These are phyloP conservation scores for Gobionotothen gibberifrons DNA, from an alignment of 2,797 vertebrate species.

Conservation along the genomic window DNA sequence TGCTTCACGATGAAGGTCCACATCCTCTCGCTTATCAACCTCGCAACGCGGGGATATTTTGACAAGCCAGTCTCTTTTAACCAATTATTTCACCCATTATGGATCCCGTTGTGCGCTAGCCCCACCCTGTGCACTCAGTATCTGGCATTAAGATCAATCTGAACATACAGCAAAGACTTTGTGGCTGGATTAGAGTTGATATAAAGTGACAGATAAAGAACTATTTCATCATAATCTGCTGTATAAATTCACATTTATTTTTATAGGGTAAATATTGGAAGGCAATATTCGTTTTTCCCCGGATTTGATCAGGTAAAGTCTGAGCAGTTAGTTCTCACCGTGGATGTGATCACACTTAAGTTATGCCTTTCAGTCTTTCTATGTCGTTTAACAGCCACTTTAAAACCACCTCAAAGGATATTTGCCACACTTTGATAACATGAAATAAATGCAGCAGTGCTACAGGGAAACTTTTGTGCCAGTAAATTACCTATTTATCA, in stretches of 20 bases:
- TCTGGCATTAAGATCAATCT: conserved; percentile 67
- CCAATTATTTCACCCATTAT: conserved; percentile 84
- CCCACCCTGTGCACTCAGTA: conserved; percentile 59
- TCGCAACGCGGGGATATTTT: conserved; percentile 70
- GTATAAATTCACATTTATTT: conserved; percentile 40
- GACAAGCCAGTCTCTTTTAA: conserved; percentile 81
- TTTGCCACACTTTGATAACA: conserved; percentile 33
- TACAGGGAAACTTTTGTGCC: conserved; percentile 33
- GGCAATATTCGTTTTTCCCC: conserved; percentile 3
- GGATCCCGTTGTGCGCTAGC: conserved; percentile 54
- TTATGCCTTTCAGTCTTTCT: conserved; percentile 24
- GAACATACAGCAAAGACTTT: conserved; percentile 48
- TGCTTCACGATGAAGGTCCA: conserved; percentile 69
- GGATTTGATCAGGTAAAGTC: conserved; percentile 35
- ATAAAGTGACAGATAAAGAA: conserved; percentile 36
- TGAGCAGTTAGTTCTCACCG: conserved; percentile 40
- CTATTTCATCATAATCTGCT: conserved; percentile 34
- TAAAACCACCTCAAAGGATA: conserved; percentile 26
- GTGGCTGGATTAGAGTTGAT: conserved; percentile 26
- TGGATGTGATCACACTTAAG: conserved; percentile 39
- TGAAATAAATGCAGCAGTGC: conserved; percentile 35
- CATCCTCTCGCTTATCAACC: conserved; percentile 76
- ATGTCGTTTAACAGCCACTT: conserved; percentile 54
- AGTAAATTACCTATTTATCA: conserved; percentile 49
- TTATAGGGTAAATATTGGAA: conserved; percentile 13